phyloP scores from a whole-genome alignment of 2,888 invertebrate species.

The Lepidonotus clava region DNA sequence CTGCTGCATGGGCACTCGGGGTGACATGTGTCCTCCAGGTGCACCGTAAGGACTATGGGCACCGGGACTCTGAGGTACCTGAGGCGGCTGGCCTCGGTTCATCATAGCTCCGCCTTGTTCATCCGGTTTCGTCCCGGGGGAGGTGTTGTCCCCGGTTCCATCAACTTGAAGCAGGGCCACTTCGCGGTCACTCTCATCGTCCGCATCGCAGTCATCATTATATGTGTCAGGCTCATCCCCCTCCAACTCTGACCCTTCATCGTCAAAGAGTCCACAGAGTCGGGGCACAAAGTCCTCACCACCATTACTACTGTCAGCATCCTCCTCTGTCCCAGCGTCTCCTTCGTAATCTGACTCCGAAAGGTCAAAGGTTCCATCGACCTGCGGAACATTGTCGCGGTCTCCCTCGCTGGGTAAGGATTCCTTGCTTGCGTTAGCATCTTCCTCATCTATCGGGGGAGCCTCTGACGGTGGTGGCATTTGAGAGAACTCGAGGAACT shows the following conservation, averaged over 20 bases:
- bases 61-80: conserved; percentile 13
- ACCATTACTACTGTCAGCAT: background rate
- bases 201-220: conserved; percentile 13
- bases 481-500: conserved; percentile 79
- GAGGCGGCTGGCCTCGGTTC: background rate
- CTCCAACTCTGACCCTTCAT: conserved; percentile 30
- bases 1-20: conserved; percentile 42
- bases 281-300: background rate
- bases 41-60: conserved; percentile 32
- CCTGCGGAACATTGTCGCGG: background rate
- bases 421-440: background rate
- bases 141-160: conserved; percentile 61
- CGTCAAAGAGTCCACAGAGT: conserved; percentile 26
- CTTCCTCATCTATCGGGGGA: background rate
- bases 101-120: background rate
- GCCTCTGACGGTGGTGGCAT: conserved; percentile 54
- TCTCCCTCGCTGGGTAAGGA: background rate
- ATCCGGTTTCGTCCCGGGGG: conserved; percentile 31
- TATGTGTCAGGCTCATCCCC: conserved; percentile 30
- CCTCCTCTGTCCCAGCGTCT: conserved; percentile 8
- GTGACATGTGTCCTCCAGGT: conserved; percentile 58
- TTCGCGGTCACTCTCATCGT: conserved; percentile 16
- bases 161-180: conserved; percentile 56
- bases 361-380: conserved; percentile 23
- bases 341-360: conserved; percentile 39